Conservation (phyloP, 2,797 vertebrate species). For the Enteromius radiatus region DNA sequence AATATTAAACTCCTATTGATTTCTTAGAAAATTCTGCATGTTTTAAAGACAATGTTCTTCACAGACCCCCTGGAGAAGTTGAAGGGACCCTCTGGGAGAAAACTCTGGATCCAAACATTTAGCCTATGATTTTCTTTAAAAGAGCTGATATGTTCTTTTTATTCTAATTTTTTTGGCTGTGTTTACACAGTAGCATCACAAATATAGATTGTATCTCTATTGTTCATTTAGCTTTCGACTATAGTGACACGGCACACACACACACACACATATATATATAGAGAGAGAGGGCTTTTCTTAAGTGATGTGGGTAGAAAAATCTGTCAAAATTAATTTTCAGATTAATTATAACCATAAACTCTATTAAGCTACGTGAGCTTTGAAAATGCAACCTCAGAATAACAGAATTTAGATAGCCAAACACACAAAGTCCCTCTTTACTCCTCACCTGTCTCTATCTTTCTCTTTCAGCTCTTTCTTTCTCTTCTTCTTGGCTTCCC, state of each 20-base stretch:
- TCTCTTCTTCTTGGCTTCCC: constrained; percentile 16
- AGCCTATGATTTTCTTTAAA: neutral
- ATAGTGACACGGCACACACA: too few species aligned
- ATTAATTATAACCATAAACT: neutral
- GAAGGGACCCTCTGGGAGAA: neutral
- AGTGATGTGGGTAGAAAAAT: too few species aligned
- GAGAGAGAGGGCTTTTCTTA: too few species aligned
- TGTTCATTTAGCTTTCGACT: too few species aligned
- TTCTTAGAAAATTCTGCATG: neutral
- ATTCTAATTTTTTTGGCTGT: too few species aligned
- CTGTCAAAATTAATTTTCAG: too few species aligned
- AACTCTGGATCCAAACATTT: neutral
- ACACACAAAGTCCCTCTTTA: neutral
- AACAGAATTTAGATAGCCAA: neutral
- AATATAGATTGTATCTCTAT: too few species aligned
- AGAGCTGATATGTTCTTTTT: too few species aligned
- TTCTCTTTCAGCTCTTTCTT: constrained; percentile 9
- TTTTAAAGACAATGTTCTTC: neutral
- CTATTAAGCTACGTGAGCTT: neutral
- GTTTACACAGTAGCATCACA: too few species aligned
- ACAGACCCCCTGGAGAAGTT: neutral
- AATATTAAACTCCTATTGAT: neutral
- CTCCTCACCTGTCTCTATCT: constrained; percentile 64
- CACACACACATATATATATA: too few species aligned
- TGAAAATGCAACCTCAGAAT: neutral